Base-by-base conservation (phyloP, 2,888 invertebrate species). In the Stenolophus ochropezus region DNA sequence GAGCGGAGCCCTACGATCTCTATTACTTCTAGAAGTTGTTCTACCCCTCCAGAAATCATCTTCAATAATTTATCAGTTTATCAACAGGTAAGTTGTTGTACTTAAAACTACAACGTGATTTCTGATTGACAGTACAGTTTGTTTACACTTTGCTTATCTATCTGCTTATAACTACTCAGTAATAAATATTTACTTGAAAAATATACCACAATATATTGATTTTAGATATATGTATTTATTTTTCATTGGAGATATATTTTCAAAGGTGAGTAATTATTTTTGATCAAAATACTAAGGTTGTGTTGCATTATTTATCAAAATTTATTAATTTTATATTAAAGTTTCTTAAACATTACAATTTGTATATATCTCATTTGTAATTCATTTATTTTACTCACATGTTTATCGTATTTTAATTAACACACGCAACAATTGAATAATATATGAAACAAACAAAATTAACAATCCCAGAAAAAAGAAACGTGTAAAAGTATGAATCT, bases 11-110 rank as follows among this genome's bases (percentile, higher is more conserved):
- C 51, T 51, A 14, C 33, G 51, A n/a, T 16, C 14, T n/a, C 14
- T 16, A n/a, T 14, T 51, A 51, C 51, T 51, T 51, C 16, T 16
- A 51, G 18, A 51, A 51, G 51, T 5, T 16, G 14, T 51, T 16
- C 51, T 2, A 51, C 51, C 51, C 51, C 51, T 51, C 51, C 51
- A 14, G 2, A 16, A 51, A 51, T 16, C 51, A 51, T 51, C 51
- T 51, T 51, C 51, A 51, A 49, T 4, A 5, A 51, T 51, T 51
- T 51, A 51, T 51, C 51, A 51, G 51, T 16, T 51, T 51, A 51
- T 51, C 51, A 49, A 51, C 51, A 51, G 51, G 51, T 51, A 51
- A 51, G 51, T 42, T 42, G 33, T 42, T 11, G 33, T 4, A 42
- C 33, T 42, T 42, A 42, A 42, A 0, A 42, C 6, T 11, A 42